Base-by-base conservation (phyloP, 2,888 invertebrate species). In the Colletes collaris region DNA sequence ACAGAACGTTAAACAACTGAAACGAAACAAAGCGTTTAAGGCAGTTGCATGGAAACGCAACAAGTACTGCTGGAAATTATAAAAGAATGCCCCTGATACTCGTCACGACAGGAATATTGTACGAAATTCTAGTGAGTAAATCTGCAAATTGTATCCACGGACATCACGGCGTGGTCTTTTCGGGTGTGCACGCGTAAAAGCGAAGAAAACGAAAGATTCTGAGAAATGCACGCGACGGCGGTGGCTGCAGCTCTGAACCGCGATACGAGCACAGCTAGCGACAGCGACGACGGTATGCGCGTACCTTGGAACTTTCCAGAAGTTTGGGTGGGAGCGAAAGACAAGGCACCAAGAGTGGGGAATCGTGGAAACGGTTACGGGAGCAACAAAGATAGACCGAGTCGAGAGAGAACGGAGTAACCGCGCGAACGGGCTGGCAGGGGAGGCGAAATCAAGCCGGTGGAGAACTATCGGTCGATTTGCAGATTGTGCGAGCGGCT, bases 291-390 rank as follows among this genome's bases (percentile, higher is more conserved):
- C 58, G 52, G 16, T n/a, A 67, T 46, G 60, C 75, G 62, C 63
- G 59, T 69, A 66, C 65, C 85, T 82, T 89, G 92, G 92, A 91
- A 92, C 85, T 90, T 92, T 92, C 92, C 90, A 91, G 89, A 89
- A 86, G 81, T 80, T 64, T 53, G 72, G n/a, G 81, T 76, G 78
- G 68, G 82, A 73, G 69, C 70, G 49, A 60, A 59, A 67, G 64
- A 72, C 58, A 74, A 64, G 53, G 27, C 64, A 69, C 65, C 46
- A 53, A 76, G 73, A 75, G 68, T 27, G 44, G 64, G 60, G 37
- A 69, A 73, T 66, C 37, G 65, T 59, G 68, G 75, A 60, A 70
- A 78, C 55, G 10, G 53, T 55, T n/a, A 62, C 40, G 56, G 8
- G 65, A 62, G 76, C 52, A 37, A 66, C 40, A 40, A 69, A 80